Percentiles rank a stretch among this genome's conserved stretches.
These are phyloP conservation scores for Rhamphomyia laevipes DNA, from an alignment of 2,888 invertebrate species.

Conservation along the genomic window DNA sequence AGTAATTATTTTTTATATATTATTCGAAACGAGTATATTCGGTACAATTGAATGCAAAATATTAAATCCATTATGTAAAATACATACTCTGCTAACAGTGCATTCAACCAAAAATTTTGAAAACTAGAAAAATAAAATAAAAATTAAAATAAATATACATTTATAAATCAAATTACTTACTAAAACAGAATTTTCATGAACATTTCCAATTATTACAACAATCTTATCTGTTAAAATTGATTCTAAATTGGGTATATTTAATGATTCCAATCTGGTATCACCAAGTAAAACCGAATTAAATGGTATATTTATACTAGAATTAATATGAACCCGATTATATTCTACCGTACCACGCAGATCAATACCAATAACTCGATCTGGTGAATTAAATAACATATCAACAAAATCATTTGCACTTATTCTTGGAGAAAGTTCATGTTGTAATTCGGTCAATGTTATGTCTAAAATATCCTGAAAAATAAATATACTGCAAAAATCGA, in stretches of 20 bases:
- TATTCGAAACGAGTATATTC: conserved; percentile 28
- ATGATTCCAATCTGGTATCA: conserved; percentile 54
- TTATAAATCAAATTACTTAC: conserved; percentile 37
- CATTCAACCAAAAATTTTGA: conserved; percentile 73
- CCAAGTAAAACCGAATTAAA: conserved; percentile 66
- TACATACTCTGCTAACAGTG: conserved; percentile 66
- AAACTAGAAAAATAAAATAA: conserved; percentile 51
- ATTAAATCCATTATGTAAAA: conserved; percentile 77
- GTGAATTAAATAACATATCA: conserved; percentile 51
- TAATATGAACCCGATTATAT: conserved; percentile 65
- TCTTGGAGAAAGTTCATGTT: conserved; percentile 65
- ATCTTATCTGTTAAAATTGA: conserved; percentile 48
- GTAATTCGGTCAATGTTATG: conserved; percentile 55
- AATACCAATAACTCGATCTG: conserved; percentile 46
- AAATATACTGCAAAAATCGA: conserved; percentile 2
- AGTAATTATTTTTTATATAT: no score
- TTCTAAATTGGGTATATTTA: conserved; percentile 51
- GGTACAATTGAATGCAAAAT: conserved; percentile 58
- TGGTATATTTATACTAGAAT: conserved; percentile 79
- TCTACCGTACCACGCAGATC: conserved; percentile 47
- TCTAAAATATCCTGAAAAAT: conserved; percentile 55
- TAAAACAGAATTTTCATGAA: conserved; percentile 64
- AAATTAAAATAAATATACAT: conserved; percentile 13
- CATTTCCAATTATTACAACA: conserved; percentile 66
- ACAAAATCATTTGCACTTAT: conserved; percentile 79